These are phyloP conservation scores for Centrocercus urophasianus DNA, from an alignment of 2,113 vertebrate genomes.

Conservation along the genomic window DNA sequence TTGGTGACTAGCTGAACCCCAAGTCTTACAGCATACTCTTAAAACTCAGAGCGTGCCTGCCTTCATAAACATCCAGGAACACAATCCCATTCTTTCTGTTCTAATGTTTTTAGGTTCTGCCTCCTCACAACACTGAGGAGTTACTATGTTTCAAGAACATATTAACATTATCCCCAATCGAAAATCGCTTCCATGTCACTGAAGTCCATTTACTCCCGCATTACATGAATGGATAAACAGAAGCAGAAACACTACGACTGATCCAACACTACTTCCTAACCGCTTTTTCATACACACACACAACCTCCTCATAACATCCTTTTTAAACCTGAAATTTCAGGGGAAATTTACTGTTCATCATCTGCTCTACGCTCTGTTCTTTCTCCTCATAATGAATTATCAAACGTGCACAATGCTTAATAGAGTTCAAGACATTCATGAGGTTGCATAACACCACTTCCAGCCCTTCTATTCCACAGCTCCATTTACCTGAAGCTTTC, in stretches of 20 bases:
- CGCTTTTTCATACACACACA: neutral
- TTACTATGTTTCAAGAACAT: neutral
- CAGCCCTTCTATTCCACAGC: neutral
- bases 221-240: neutral
- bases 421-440: neutral
- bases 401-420: neutral
- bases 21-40: neutral
- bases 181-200: neutral
- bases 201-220: neutral
- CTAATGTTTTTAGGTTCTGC: neutral
- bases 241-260: neutral
- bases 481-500: neutral
- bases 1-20: neutral
- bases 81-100: fast-evolving
- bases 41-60: neutral
- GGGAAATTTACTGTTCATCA: neutral
- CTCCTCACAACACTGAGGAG: neutral
- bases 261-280: neutral
- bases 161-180: neutral
- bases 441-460: neutral
- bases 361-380: neutral
- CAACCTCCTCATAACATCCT: neutral
- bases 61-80: neutral
- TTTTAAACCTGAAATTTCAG: neutral
- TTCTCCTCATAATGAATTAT: neutral